These are phyloP conservation scores for Amblyopsis hoosieri DNA, from an alignment of 2,797 vertebrate genomes.

Conservation along the genomic window DNA sequence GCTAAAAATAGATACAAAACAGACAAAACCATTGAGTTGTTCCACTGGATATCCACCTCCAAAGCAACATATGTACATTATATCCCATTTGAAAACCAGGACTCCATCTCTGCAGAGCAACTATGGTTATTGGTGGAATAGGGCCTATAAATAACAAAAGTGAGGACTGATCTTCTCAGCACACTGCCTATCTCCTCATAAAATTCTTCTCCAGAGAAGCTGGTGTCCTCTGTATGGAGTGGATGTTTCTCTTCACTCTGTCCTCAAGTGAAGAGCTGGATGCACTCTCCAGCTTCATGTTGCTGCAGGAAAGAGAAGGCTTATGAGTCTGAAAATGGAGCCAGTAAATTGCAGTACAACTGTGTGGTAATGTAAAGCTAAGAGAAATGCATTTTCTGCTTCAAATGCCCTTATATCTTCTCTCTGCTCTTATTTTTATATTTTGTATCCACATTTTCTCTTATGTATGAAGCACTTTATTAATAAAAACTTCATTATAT, in stretches of 20 bases:
- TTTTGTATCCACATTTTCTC: too few species aligned
- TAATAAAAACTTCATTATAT: too few species aligned
- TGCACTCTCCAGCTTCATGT: conserved; percentile 91
- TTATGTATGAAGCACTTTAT: too few species aligned
- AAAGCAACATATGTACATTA: too few species aligned
- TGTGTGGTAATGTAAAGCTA: too few species aligned
- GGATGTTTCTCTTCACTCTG: conserved; percentile 92
- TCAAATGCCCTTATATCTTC: too few species aligned
- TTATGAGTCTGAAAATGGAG: conserved; percentile 7
- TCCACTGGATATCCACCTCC: not conserved
- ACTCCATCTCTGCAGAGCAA: not conserved
- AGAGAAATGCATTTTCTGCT: too few species aligned
- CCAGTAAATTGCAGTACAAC: not conserved
- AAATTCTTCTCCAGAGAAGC: conserved; percentile 90
- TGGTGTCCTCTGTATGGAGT: conserved; percentile 92
- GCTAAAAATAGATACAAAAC: conserved; percentile 28
- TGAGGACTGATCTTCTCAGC: not conserved
- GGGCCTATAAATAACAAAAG: not conserved
- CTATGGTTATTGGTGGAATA: too few species aligned
- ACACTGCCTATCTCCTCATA: conserved; percentile 82
- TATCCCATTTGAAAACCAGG: not conserved
- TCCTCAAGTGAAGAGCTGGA: conserved; percentile 90
- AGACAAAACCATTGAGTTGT: not conserved
- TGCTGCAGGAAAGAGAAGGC: conserved; percentile 67
- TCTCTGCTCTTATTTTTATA: too few species aligned